phyloP scores from a whole-genome alignment of 2,113 vertebrate species.

The Coregonus clupeaformis region DNA sequence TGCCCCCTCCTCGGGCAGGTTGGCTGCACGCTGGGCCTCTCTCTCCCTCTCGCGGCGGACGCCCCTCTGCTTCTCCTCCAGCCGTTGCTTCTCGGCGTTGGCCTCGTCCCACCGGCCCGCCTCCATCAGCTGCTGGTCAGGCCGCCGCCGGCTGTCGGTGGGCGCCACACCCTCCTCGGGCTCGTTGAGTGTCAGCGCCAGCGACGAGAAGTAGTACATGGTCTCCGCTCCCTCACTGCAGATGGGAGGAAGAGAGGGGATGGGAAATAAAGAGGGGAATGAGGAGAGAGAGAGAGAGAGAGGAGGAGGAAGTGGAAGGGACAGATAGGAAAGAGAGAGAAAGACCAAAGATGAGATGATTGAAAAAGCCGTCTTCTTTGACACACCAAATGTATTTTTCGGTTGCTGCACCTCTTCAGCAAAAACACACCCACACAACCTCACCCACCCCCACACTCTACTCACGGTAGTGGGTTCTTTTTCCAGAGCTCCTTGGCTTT shows the following conservation, averaged over 20 bases:
- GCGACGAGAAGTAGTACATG: slow-evolving; percentile 95
- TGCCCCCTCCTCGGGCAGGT: slow-evolving; percentile 85
- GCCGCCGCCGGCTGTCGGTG: slow-evolving; percentile 88
- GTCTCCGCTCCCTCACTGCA: slow-evolving; percentile 88
- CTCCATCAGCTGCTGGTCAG: slow-evolving; percentile 95
- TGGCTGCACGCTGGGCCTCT: slow-evolving; percentile 72
- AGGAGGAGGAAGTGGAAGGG: background rate
- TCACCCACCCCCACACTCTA: slow-evolving; percentile 27
- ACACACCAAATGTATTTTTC: too few species aligned
- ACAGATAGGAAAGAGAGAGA: background rate
- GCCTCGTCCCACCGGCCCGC: slow-evolving; percentile 94
- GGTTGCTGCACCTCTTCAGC: too few species aligned
- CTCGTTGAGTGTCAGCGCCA: slow-evolving; percentile 91
- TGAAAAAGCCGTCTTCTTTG: background rate
- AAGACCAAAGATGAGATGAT: background rate
- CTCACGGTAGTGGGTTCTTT: slow-evolving; percentile 91
- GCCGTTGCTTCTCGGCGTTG: slow-evolving; percentile 90
- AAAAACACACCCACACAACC: background rate
- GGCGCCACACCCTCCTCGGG: slow-evolving; percentile 83
- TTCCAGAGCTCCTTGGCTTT: slow-evolving; percentile 90
- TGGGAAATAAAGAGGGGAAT: background rate
- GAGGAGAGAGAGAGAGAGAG: background rate
- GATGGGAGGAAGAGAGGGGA: background rate
- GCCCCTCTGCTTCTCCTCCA: slow-evolving; percentile 93
- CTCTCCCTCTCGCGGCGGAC: slow-evolving; percentile 84